Conservation (phyloP, 1,140 invertebrate genomes). For the Zaprionus taronus region DNA sequence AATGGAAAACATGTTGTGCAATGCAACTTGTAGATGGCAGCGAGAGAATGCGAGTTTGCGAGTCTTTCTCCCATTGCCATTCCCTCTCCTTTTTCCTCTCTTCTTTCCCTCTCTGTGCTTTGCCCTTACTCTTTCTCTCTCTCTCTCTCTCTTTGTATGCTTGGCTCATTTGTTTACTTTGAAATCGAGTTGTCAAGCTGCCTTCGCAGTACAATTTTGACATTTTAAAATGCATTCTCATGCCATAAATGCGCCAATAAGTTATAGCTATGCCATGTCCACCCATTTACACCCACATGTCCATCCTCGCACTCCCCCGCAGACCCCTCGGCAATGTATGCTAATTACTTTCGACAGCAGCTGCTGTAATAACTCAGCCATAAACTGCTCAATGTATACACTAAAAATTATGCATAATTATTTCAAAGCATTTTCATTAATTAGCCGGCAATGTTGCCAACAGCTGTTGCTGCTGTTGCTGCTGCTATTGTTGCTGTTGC, state of each 20-base stretch:
- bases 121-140: not conserved
- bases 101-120: not conserved
- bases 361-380: slow-evolving; percentile 81
- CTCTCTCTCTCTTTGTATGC: slow-evolving; percentile 11
- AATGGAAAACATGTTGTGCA: slow-evolving; percentile 82
- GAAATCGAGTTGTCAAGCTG: slow-evolving; percentile 73
- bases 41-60: slow-evolving; percentile 9
- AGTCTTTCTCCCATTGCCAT: not conserved
- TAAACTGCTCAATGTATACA: slow-evolving; percentile 82
- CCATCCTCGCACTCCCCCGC: not conserved
- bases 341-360: slow-evolving; percentile 78
- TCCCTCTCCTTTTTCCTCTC: not conserved
- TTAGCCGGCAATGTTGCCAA: slow-evolving; percentile 58
- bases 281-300: not conserved
- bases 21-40: slow-evolving; percentile 59
- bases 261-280: slow-evolving; percentile 11
- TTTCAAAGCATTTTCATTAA: slow-evolving; percentile 82
- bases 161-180: slow-evolving; percentile 77
- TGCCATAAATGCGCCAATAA: slow-evolving; percentile 48
- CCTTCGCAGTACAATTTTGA: slow-evolving; percentile 44
- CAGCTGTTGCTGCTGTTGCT: slow-evolving; percentile 29
- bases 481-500: slow-evolving; percentile 15
- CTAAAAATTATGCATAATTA: slow-evolving; percentile 83
- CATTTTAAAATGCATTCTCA: slow-evolving; percentile 57
- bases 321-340: slow-evolving; percentile 52